phyloP scores from a whole-genome alignment of 2,797 vertebrate species.

The Odontamblyopus lacepedii region DNA sequence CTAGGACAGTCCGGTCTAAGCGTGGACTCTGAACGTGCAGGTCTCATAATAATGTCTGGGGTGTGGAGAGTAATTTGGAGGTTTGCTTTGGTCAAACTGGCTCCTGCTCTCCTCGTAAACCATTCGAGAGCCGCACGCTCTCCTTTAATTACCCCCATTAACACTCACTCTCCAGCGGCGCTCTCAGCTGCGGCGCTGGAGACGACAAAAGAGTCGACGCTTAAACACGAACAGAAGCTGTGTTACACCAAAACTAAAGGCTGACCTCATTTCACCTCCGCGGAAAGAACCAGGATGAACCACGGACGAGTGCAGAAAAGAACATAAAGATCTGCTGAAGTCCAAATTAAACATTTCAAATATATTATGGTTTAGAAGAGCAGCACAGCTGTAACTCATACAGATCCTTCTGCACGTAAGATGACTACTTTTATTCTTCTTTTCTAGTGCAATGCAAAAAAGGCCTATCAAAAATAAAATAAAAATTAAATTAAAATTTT shows the following conservation, averaged over 20 bases:
- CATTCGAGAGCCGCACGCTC: background rate
- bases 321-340: background rate
- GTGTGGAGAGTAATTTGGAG: conserved; percentile 68
- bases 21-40: conserved; percentile 2
- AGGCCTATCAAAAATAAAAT: too few relatives aligned
- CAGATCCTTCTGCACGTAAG: too few relatives aligned
- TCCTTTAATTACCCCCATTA: background rate
- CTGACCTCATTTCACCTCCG: background rate
- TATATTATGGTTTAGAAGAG: too few relatives aligned
- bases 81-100: conserved; percentile 75
- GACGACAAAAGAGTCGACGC: background rate
- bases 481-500: too few relatives aligned
- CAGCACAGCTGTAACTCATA: too few relatives aligned
- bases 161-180: background rate
- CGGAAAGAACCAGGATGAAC: background rate
- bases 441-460: too few relatives aligned
- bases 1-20: background rate
- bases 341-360: background rate
- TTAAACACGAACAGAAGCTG: too few relatives aligned
- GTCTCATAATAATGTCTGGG: conserved; percentile 38
- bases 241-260: background rate
- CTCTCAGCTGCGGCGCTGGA: background rate
- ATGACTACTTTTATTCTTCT: too few relatives aligned
- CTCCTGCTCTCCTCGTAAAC: conserved; percentile 51
- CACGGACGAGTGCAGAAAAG: too few relatives aligned